These are phyloP conservation scores for Acinonyx jubatus DNA, from an alignment of 2,113 vertebrate species.

Conservation along the genomic window DNA sequence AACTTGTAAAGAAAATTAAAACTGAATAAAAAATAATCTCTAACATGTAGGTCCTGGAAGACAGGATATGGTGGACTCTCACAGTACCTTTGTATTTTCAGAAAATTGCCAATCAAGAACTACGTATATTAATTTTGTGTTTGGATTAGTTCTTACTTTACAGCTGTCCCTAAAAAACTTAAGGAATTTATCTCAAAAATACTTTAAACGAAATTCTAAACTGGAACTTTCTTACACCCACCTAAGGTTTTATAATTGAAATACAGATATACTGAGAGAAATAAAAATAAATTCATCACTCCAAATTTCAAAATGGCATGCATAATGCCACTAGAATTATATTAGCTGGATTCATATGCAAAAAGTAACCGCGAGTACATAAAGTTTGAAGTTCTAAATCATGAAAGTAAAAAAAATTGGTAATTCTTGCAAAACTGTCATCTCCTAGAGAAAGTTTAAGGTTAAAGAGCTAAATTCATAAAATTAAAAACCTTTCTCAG, in stretches of 20 bases:
- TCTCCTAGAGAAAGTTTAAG: not conserved
- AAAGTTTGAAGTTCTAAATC: constrained; percentile 39
- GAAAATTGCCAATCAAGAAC: not conserved
- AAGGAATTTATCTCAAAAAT: not conserved
- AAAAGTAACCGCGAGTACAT: not conserved
- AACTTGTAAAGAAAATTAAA: constrained; percentile 24
- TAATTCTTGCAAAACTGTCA: constrained; percentile 2
- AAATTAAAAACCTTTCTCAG: constrained; percentile 22
- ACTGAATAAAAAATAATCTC: not conserved
- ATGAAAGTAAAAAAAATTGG: constrained; percentile 14
- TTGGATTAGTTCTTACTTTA: constrained; percentile 35
- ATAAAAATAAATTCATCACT: not conserved
- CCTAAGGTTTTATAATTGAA: not conserved
- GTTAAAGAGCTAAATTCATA: not conserved
- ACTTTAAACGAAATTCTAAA: constrained; percentile 22
- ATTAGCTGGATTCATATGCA: not conserved
- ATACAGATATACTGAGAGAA: not conserved
- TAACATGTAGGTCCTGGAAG: not conserved
- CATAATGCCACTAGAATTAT: not conserved
- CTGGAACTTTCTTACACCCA: not conserved
- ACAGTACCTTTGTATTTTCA: not conserved
- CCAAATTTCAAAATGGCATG: not conserved
- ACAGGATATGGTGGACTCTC: not conserved
- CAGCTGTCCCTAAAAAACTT: not conserved
- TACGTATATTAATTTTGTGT: not conserved